A percentile compares a stretch with the other conserved stretches of the same genome.
Evolutionary conservation across 2,113 vertebrate genomes (phyloP).

Genomic region (Gopherus evgoodei): DNA sequence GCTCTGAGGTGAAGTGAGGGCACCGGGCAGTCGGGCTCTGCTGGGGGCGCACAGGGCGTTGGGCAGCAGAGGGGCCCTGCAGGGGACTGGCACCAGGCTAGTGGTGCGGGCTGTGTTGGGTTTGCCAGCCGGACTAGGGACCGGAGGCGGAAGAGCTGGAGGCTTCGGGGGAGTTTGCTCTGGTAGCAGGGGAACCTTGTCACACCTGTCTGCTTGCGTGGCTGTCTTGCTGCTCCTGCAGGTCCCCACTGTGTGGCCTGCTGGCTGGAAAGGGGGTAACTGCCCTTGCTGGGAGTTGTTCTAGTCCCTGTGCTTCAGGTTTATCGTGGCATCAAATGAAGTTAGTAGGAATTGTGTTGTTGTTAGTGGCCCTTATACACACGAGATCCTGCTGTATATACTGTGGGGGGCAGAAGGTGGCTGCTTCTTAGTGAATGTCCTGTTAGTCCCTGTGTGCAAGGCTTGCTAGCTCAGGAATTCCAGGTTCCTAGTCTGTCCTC

Average conservation of each 20-base stretch:
- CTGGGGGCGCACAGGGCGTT: not conserved
- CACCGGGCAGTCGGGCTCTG: not conserved
- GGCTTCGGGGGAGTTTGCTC: not conserved
- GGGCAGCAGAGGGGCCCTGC: not conserved
- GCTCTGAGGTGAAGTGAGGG: not conserved
- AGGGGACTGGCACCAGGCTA: not conserved
- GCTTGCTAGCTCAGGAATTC: not conserved
- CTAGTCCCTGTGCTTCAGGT: not conserved
- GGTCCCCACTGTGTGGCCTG: not conserved
- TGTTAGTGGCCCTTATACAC: not conserved
- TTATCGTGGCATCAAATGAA: not conserved
- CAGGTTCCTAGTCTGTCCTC: not conserved
- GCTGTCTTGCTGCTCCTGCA: not conserved
- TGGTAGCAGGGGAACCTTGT: not conserved
- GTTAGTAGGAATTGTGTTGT: not conserved
- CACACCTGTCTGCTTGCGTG: not conserved
- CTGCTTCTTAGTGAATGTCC: not conserved
- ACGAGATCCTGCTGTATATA: not conserved
- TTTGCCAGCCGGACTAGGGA: not conserved
- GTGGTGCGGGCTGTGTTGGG: not conserved
- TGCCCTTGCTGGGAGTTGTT: constrained; percentile 44
- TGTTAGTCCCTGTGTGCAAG: not conserved
- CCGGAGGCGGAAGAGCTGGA: not conserved
- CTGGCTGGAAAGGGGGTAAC: not conserved
- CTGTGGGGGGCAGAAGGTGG: not conserved